Base-by-base conservation (phyloP, 2,888 invertebrate genomes). In the Zaprionus obscuricornis region DNA sequence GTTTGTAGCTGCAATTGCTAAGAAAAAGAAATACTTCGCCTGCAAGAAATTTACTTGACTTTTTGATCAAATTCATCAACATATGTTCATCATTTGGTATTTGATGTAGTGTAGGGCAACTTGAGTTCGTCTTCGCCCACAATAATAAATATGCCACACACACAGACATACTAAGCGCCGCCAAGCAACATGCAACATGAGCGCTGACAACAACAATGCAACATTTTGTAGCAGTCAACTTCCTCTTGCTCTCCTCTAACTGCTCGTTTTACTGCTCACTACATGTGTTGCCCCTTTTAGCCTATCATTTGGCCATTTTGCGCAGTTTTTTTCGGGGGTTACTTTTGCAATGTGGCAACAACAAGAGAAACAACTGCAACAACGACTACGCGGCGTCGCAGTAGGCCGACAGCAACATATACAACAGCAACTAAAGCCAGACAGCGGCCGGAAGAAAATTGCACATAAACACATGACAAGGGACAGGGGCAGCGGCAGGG, bases 171-270 rank as follows among this genome's bases (percentile, higher is more conserved):
- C 75, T 58, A 78, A 82, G 83, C 79, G 83, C 72, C 75, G 63
- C 43, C 52, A 60, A 26, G 54, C 46, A 37, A 52, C 67, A 58
- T 72, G 72, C 62, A 75, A 77, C 77, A 77, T 72, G 76, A 66
- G 60, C 71, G 79, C 79, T 78, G 81, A 78, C 77, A 83, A 78
- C 77, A 83, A 83, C 83, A 83, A 75, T 83, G 82, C 77, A 78
- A 62, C 68, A n/a, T 57, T 69, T 69, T 68, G 60, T 60, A 47
- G 34, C 45, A 20, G 34, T 45, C 39, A 45, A 33, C 18, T 13
- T n/a, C 16, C 17, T 18, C 24, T 13, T 13, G 14, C 24, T 20
- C 24, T 31, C 18, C 26, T 3, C 46, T 37, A 33, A 8, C 24
- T 3, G n/a, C 18, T 17, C 8, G 5, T 13, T 3, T 7, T 8